These are phyloP conservation scores for Siderastrea radians DNA, from an alignment of 92 coral and sea anemone genomes.

Conservation along the genomic window DNA sequence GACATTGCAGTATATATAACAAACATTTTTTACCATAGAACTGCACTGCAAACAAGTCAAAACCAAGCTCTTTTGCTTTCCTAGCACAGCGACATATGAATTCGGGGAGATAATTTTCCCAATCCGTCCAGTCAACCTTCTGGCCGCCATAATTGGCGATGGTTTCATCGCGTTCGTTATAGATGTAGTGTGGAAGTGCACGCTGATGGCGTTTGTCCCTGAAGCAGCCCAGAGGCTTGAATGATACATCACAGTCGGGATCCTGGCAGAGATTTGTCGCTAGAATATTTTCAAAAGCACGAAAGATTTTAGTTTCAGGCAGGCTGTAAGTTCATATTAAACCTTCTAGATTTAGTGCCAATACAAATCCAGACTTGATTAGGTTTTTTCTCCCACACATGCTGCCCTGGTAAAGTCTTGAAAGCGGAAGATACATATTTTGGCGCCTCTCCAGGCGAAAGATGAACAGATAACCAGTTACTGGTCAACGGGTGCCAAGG, in stretches of 20 bases:
- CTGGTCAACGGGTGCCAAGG: too few species aligned
- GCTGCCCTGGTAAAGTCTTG: too few species aligned
- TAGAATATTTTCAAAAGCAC: too few species aligned
- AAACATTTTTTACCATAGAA: slow-evolving; percentile 41
- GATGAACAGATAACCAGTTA: too few species aligned
- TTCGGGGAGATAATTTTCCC: slow-evolving; percentile 75
- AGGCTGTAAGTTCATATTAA: too few species aligned
- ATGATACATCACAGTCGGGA: slow-evolving; percentile 23
- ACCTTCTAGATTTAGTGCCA: too few species aligned
- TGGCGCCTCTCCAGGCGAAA: too few species aligned
- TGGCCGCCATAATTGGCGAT: slow-evolving; percentile 58
- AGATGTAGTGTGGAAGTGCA: slow-evolving; percentile 79
- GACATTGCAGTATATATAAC: too few species aligned
- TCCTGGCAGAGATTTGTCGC: slow-evolving; percentile 17
- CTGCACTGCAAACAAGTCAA: slow-evolving; percentile 79
- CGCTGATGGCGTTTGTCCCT: slow-evolving; percentile 31
- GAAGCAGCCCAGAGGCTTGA: slow-evolving; percentile 37
- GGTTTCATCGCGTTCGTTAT: slow-evolving; percentile 80
- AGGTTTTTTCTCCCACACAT: too few species aligned
- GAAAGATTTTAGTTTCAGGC: background rate
- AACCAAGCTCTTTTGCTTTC: slow-evolving; percentile 80
- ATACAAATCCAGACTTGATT: too few species aligned
- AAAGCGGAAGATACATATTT: too few species aligned
- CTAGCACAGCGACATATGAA: slow-evolving; percentile 92
- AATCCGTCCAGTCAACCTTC: slow-evolving; percentile 75